Evolutionary conservation across 2,888 invertebrate genomes (phyloP), one percentile per base, ranked within the genome.

Genomic region (Pseudococcus longispinus): DNA sequence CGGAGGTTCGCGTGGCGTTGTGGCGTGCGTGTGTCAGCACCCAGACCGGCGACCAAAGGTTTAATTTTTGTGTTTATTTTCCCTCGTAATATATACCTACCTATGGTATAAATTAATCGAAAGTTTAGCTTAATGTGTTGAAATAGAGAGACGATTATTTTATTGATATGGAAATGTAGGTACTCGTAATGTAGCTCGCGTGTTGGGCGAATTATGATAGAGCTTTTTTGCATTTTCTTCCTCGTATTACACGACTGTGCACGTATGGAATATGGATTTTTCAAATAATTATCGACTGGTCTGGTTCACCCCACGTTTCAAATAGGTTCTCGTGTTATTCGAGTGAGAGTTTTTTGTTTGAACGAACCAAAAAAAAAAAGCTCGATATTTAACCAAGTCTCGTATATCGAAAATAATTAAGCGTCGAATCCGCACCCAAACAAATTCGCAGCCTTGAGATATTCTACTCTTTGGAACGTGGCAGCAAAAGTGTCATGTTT

Each of bases 71-170:
- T 51, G 15, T 46, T 46, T 51, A 51, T 51, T 51, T 51, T 51
- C 65, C 60, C 0, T 23, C 60, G 60, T 26, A 8, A 20, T 60
- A 18, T 60, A 18, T 60, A 26, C 65, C 5, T 26, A 13, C 26
- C n/a, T n/a, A n/a, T n/a, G n/a, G 65, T 74, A 74, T 37, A 74
- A 74, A 74, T 74, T 74, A 74, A 74, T 74, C 74, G 74, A 74
- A 29, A 74, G 74, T 74, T 74, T 51, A 51, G n/a, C 51, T n/a
- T 51, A n/a, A 51, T 51, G 51, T 51, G 74, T 29, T 74, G 32
- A 29, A 32, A 37, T 37, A 74, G n/a, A 74, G 74, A n/a, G 32
- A 18, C 37, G 32, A 74, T 37, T 15, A 13, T 74, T 51, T 51
- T n/a, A n/a, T n/a, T 18, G 74, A 74, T 74, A 74, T 74, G 32